Conservation (phyloP, 2,888 invertebrate genomes). For the Rotaria sp. region DNA sequence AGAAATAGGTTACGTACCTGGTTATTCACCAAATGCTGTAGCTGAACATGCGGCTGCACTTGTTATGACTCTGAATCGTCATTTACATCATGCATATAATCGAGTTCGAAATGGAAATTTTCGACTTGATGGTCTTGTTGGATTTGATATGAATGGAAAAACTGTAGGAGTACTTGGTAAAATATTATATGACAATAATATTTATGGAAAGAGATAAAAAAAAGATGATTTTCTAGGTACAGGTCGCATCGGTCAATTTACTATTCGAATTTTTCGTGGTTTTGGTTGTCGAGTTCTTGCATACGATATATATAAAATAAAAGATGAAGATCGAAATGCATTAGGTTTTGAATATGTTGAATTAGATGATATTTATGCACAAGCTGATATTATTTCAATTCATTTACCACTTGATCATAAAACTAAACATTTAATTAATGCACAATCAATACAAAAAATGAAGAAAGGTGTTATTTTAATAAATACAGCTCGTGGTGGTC, state of each 20-base stretch:
- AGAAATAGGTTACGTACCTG: constrained; percentile 32
- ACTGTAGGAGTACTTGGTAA: constrained; percentile 37
- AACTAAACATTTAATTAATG: constrained; percentile 34
- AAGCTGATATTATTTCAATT: constrained; percentile 35
- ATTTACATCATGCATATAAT: constrained; percentile 31
- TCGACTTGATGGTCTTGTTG: constrained; percentile 31
- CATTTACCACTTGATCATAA: constrained; percentile 34
- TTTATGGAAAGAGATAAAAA: neutral
- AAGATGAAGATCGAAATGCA: constrained; percentile 23
- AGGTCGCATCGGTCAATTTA: constrained; percentile 37
- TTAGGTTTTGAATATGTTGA: constrained; percentile 29
- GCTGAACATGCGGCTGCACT: constrained; percentile 34
- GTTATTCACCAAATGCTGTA: constrained; percentile 35
- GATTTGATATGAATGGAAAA: constrained; percentile 40
- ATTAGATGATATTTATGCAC: constrained; percentile 34
- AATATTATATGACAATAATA: neutral
- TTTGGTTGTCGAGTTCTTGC: constrained; percentile 36
- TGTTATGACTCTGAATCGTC: constrained; percentile 31
- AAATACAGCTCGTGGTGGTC: constrained; percentile 36
- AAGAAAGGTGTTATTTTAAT: constrained; percentile 33
- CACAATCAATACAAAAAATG: constrained; percentile 30
- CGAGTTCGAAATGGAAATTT: constrained; percentile 32
- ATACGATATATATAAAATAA: constrained; percentile 28
- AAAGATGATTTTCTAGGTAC: neutral
- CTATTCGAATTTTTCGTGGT: constrained; percentile 35